phyloP scores from a whole-genome alignment of 1,140 invertebrate species.

The Leptopilina clavipes region DNA sequence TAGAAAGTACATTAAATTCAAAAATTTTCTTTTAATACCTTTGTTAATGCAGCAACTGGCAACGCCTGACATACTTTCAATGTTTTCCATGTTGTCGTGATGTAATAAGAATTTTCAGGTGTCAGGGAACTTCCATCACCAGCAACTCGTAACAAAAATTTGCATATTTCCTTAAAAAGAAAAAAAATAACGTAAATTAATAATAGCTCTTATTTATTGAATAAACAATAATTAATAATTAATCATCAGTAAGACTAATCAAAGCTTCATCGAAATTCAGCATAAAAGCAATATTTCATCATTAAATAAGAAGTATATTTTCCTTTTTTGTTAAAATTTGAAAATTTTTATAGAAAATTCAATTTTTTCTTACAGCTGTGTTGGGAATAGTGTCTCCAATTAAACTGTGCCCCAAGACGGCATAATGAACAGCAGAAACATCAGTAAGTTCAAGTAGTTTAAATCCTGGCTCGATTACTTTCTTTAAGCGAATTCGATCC shows the following conservation, averaged over 20 bases:
- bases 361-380: constrained; percentile 69
- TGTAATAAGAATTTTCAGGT: constrained; percentile 76
- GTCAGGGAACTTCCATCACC: constrained; percentile 66
- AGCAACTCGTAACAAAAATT: constrained; percentile 68
- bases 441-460: constrained; percentile 75
- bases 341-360: constrained; percentile 32
- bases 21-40: constrained; percentile 56
- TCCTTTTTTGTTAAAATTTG: constrained; percentile 39
- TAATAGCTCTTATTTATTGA: constrained; percentile 22
- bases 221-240: constrained; percentile 18
- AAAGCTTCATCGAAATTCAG: constrained; percentile 66
- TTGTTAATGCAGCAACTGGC: constrained; percentile 56
- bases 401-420: constrained; percentile 76
- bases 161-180: constrained; percentile 76
- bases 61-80: constrained; percentile 72
- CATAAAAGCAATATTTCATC: constrained; percentile 61
- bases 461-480: constrained; percentile 76
- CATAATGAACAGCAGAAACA: constrained; percentile 75
- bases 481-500: constrained; percentile 75
- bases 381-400: constrained; percentile 73
- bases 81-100: constrained; percentile 73
- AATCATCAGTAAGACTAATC: constrained; percentile 73
- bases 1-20: too few species aligned
- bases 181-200: constrained; percentile 34
- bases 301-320: constrained; percentile 44